Conservation (phyloP, 2,113 vertebrate genomes). For the Pseudorasbora parva region DNA sequence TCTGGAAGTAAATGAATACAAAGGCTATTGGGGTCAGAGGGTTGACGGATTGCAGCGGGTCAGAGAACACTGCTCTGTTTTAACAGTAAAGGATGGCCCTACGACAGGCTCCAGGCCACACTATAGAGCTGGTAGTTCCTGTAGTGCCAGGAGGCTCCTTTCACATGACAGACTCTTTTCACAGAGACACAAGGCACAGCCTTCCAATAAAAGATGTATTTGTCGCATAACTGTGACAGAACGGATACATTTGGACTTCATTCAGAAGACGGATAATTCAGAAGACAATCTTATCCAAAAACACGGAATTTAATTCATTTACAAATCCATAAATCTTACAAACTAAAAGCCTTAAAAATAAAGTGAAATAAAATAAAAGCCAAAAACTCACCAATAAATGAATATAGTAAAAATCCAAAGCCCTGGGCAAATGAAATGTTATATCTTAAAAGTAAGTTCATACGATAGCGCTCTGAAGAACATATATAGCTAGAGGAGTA, state of each 20-base stretch:
- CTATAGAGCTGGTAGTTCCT: slow-evolving; percentile 33
- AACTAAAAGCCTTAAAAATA: not conserved
- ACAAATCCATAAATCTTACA: slow-evolving; percentile 20
- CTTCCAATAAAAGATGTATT: slow-evolving; percentile 3
- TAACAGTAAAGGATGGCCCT: slow-evolving; percentile 29
- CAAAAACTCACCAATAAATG: slow-evolving; percentile 42
- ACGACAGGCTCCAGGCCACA: slow-evolving; percentile 2
- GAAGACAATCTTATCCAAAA: not conserved
- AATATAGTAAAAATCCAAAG: slow-evolving; percentile 23
- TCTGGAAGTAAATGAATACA: slow-evolving; percentile 45
- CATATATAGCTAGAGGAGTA: slow-evolving; percentile 21
- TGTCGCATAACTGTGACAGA: not conserved
- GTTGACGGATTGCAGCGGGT: slow-evolving; percentile 6
- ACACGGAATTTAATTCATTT: slow-evolving; percentile 6
- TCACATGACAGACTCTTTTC: slow-evolving; percentile 36
- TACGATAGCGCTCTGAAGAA: not conserved
- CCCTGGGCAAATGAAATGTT: not conserved
- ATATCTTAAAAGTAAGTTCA: slow-evolving; percentile 21
- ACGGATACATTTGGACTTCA: not conserved
- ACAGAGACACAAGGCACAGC: slow-evolving; percentile 10
- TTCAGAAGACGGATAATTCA: no score
- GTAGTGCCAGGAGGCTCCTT: slow-evolving; percentile 39
- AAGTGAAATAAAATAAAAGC: not conserved
- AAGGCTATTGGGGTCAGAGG: slow-evolving; percentile 42
- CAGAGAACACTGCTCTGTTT: slow-evolving; percentile 40